Evolutionary conservation across 2,113 vertebrate genomes (phyloP), one percentile per base, ranked within the genome.

Genomic region (Pholis gunnellus): DNA sequence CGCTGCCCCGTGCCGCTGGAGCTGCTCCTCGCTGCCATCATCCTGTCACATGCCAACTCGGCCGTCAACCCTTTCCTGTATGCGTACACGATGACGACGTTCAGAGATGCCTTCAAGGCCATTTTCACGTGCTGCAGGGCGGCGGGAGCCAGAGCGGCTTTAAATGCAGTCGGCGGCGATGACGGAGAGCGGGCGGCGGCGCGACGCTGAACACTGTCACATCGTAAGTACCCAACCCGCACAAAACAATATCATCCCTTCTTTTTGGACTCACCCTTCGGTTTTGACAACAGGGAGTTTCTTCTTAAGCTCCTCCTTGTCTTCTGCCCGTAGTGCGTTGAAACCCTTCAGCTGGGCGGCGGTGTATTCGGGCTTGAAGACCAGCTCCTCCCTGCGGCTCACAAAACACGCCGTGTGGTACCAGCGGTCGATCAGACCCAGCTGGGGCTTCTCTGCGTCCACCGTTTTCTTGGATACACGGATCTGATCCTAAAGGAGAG

Each of bases 341-440:
- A 99, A 99, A 42, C 98, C 98, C 88, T 97, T 96, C 31, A 99
- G 94, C 89, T 98, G 98, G n/a, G 94, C 22, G 0, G 96, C 98
- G 18, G 78, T 96, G 3, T 97, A 99, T 0, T 93, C 94, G 0
- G 96, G 92, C 67, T 97, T 97, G 84, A 99, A 99, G 27, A 92
- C 95, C 88, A 99, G 96, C 56, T 97, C 96, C 3, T 96, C 97
- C 8, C 97, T 94, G 29, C 91, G 94, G 86, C 94, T 94, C 87
- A 98, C 96, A 2, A 99, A 99, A 92, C 98, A 99, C 46, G 92
- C 88, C 0, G 96, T 97, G 90, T 99, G 98, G 95, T 99, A 99
- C 98, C 98, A 99, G 89, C 97, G 97, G 89, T 99, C 98, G 0
- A 99, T 99, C 95, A 99, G 95, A 22, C 98, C 98, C 92, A 99